Evolutionary conservation across 2,797 vertebrate genomes (phyloP).

Genomic region (Trachurus trachurus): DNA sequence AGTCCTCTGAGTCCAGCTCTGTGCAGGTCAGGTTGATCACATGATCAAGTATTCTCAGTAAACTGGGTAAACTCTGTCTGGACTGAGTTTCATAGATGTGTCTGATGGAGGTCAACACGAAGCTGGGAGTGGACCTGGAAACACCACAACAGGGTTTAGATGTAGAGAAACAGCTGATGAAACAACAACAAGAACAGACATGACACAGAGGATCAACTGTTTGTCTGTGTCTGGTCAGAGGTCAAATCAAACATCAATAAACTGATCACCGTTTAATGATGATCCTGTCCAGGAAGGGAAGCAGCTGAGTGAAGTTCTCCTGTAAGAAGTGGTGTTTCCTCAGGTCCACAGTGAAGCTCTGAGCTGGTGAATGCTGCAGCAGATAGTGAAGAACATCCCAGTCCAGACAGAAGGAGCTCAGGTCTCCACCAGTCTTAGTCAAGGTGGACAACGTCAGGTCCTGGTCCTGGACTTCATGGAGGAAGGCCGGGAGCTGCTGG

Average conservation of each 20-base stretch:
- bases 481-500: constrained; percentile 47
- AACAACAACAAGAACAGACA: neutral
- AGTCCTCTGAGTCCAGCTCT: constrained; percentile 65
- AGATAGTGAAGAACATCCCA: constrained; percentile 65
- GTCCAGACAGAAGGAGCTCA: constrained; percentile 62
- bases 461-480: constrained; percentile 63
- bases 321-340: constrained; percentile 47
- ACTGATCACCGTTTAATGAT: constrained; percentile 9
- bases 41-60: constrained; percentile 60
- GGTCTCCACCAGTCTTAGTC: constrained; percentile 57
- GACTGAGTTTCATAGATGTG: constrained; percentile 7
- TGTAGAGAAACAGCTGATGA: neutral
- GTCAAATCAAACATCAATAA: neutral
- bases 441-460: constrained; percentile 44
- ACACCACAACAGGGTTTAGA: too few relatives aligned
- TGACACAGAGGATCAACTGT: neutral
- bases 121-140: constrained; percentile 39
- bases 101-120: constrained; percentile 51
- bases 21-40: constrained; percentile 67
- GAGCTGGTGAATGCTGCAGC: constrained; percentile 46
- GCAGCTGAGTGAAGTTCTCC: constrained; percentile 25
- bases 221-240: neutral
- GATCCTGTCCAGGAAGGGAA: constrained; percentile 51
- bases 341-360: constrained; percentile 59
- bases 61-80: constrained; percentile 41